Conservation (phyloP, 2,888 invertebrate genomes). For the Sthenelais limicola region DNA sequence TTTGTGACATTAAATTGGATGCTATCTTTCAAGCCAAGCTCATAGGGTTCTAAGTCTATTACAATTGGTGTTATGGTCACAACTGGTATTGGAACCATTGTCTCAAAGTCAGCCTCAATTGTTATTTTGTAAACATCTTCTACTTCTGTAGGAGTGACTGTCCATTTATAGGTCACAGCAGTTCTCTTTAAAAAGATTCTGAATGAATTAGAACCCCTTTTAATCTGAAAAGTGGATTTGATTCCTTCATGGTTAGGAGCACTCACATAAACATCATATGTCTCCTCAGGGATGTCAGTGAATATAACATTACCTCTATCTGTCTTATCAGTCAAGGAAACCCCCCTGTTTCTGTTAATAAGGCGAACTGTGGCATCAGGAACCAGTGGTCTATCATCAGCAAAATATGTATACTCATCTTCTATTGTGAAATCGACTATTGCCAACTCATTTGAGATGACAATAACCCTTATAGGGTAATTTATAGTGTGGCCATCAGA, state of each 20-base stretch:
- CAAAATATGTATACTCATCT: constrained; percentile 60
- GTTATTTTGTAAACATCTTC: constrained; percentile 56
- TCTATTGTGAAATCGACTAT: constrained; percentile 54
- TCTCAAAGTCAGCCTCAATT: constrained; percentile 57
- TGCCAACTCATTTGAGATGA: constrained; percentile 49
- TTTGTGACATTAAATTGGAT: constrained; percentile 54
- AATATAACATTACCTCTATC: constrained; percentile 50
- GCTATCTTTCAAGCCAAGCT: constrained; percentile 47
- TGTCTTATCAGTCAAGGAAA: constrained; percentile 32
- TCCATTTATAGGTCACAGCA: constrained; percentile 55
- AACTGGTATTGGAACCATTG: constrained; percentile 59
- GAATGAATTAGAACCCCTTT: constrained; percentile 32
- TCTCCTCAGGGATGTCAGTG: constrained; percentile 52
- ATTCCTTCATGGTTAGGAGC: constrained; percentile 51
- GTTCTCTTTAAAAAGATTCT: constrained; percentile 53
- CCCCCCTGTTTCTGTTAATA: constrained; percentile 47
- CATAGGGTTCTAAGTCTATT: constrained; percentile 51
- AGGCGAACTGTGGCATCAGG: constrained; percentile 52
- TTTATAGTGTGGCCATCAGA: not conserved
- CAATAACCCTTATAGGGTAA: constrained; percentile 43
- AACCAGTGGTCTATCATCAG: constrained; percentile 53
- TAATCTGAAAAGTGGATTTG: constrained; percentile 45
- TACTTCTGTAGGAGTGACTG: constrained; percentile 54
- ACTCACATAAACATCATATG: constrained; percentile 50
- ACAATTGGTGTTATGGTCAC: constrained; percentile 54